Evolutionary conservation across 2,113 vertebrate genomes (phyloP).

Genomic region (Hemichromis elongatus): DNA sequence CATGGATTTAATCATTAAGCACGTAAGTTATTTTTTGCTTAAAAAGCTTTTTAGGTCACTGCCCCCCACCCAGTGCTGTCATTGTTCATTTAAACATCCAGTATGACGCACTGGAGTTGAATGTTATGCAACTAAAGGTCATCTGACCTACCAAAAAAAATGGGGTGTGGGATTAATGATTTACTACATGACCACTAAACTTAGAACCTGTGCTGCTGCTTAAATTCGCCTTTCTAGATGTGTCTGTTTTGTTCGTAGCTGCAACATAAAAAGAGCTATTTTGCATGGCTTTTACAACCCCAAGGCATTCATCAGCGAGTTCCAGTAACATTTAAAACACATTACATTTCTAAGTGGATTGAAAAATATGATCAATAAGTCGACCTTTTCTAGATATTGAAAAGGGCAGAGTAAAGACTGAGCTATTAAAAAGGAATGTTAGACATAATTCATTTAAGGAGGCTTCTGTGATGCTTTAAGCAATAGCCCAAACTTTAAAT

Average conservation of each 20-base stretch:
- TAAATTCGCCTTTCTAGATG: neutral
- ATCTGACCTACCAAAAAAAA: neutral
- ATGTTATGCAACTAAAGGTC: neutral
- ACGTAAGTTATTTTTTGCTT: constrained; percentile 1
- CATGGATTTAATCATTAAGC: neutral
- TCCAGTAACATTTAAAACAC: neutral
- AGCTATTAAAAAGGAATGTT: neutral
- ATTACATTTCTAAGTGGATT: neutral
- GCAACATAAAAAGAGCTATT: neutral
- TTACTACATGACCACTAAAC: neutral
- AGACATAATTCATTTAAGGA: neutral
- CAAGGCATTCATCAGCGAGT: neutral
- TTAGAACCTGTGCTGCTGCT: neutral
- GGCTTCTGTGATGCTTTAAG: neutral
- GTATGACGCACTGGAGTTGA: neutral
- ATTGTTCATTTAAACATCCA: neutral
- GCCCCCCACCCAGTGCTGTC: neutral
- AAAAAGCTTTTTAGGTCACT: neutral
- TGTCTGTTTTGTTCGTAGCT: neutral
- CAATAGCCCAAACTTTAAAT: neutral
- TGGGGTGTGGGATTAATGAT: neutral
- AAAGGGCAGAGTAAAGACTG: neutral
- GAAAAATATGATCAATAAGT: neutral
- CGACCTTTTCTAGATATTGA: neutral
- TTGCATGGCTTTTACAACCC: neutral